A percentile compares a stretch with the other conserved stretches of the same genome.
These are phyloP conservation scores for Sebastes oblongus DNA, from an alignment of 2,797 vertebrate species.

Conservation along the genomic window DNA sequence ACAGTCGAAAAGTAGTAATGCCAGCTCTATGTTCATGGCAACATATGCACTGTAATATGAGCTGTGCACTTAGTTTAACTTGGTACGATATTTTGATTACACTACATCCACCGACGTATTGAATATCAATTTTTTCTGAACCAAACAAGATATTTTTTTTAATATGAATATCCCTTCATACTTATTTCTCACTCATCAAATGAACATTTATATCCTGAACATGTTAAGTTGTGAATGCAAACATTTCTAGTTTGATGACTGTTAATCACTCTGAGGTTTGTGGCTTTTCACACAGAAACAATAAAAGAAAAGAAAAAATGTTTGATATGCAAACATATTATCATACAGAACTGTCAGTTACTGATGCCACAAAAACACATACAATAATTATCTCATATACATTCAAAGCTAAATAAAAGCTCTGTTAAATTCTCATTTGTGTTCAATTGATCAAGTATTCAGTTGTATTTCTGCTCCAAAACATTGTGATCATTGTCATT, in stretches of 20 bases:
- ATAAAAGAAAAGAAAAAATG: background rate
- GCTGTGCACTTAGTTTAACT: background rate
- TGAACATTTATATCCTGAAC: background rate
- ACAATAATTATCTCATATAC: background rate
- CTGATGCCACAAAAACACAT: background rate
- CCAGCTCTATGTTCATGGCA: background rate
- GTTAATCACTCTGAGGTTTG: background rate
- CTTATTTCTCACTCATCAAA: background rate
- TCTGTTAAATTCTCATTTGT: background rate
- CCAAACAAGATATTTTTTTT: background rate
- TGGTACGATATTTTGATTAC: background rate
- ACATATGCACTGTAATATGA: background rate
- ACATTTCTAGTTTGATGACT: background rate
- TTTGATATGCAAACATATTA: background rate
- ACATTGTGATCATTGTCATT: background rate
- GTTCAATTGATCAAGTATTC: background rate
- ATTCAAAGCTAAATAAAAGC: background rate
- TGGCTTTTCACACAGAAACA: background rate
- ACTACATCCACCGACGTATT: background rate
- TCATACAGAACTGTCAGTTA: background rate
- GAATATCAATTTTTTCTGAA: too few relatives aligned
- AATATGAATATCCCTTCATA: background rate
- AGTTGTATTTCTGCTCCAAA: background rate
- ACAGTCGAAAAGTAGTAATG: background rate
- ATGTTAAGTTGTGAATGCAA: background rate